These are phyloP conservation scores for Platysternon megacephalum DNA, from an alignment of 2,113 vertebrate species.

Conservation along the genomic window DNA sequence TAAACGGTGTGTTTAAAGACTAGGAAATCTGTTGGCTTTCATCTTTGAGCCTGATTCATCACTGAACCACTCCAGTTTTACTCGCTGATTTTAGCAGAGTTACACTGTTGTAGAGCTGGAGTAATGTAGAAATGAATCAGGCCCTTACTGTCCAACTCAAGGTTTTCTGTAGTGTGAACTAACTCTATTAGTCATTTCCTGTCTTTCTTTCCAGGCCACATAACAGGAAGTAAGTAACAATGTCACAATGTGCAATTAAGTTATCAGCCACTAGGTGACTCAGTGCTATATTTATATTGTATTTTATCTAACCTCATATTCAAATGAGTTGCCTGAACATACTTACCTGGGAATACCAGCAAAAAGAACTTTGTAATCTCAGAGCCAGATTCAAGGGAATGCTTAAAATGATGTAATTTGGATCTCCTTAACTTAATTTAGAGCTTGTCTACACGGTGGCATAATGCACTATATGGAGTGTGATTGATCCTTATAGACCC, in stretches of 20 bases:
- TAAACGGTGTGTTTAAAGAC: constrained; percentile 46
- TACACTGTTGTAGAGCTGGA: background rate
- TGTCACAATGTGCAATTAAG: background rate
- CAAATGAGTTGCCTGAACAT: rapidly evolving
- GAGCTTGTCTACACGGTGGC: background rate
- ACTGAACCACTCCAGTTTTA: constrained; percentile 42
- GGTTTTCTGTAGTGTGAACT: background rate
- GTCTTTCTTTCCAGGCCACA: background rate
- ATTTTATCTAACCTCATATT: background rate
- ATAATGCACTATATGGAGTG: background rate
- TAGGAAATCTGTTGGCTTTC: constrained; percentile 65
- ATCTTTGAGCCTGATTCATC: background rate
- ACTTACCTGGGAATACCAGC: rapidly evolving
- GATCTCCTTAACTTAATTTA: background rate
- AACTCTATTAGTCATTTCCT: constrained; percentile 58
- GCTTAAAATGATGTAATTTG: background rate
- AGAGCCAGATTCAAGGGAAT: background rate
- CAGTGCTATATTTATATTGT: background rate
- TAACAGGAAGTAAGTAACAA: constrained; percentile 55
- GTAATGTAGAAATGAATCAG: constrained; percentile 1
- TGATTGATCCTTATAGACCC: background rate
- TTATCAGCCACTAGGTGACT: background rate
- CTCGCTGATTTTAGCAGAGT: background rate
- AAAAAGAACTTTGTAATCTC: background rate
- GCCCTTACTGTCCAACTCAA: background rate